Percentiles rank a stretch among this genome's conserved stretches.
Conservation (phyloP, 2,888 invertebrate genomes). For the Eilema griseolum region DNA sequence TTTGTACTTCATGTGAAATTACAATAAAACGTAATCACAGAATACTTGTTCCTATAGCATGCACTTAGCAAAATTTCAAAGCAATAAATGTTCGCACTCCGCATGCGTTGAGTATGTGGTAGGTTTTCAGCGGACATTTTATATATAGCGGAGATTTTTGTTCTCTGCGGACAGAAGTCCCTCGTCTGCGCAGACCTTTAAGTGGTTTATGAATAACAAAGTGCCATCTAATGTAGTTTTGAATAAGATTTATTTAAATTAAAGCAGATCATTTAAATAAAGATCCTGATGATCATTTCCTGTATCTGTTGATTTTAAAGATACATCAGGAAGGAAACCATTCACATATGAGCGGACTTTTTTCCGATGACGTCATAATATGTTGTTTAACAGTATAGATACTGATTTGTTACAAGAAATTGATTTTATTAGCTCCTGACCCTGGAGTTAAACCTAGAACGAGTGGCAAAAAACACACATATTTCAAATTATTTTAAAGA, state of each 20-base stretch:
- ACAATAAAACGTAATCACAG: too few species aligned
- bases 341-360: neutral
- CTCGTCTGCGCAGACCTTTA: neutral
- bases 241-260: constrained; percentile 14
- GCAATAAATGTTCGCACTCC: too few species aligned
- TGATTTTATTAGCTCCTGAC: too few species aligned
- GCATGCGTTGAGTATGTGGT: too few species aligned
- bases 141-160: neutral
- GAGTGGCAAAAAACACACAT: neutral
- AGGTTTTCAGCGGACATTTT: neutral
- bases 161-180: neutral
- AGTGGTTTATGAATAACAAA: neutral
- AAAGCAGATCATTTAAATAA: constrained; percentile 24
- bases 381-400: neutral
- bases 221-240: neutral
- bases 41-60: too few species aligned
- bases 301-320: constrained; percentile 28
- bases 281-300: constrained; percentile 19
- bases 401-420: too few species aligned
- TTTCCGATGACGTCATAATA: neutral
- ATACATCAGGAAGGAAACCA: constrained; percentile 36
- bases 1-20: too few species aligned
- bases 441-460: neutral
- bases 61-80: too few species aligned
- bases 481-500: too few species aligned